Base-by-base conservation (phyloP, 2,888 invertebrate genomes). In the Alviniconcha strummeri region DNA sequence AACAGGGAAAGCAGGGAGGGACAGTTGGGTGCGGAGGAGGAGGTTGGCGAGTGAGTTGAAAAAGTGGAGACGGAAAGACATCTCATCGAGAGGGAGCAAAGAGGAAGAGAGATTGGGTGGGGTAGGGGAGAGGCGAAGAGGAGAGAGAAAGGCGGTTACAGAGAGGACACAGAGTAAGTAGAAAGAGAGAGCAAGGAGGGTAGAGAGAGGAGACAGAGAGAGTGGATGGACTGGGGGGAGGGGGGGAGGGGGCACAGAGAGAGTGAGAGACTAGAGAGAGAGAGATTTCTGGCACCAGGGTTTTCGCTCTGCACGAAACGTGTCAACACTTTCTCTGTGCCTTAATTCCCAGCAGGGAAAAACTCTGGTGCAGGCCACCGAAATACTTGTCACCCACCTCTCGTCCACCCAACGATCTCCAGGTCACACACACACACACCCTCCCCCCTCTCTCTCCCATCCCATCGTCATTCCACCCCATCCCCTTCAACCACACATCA, bases 91-190 rank as follows among this genome's bases (percentile, higher is more conserved):
- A 36, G 9, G n/a, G 17, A 36, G 17, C 9, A 72, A 36, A 72
- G 72, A 72, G 72, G 17, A n/a, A 17, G 72, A 72, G 72, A 72
- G 72, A 72, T 9, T 15, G 72, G 17, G 15, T 19, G 36, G 72
- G 17, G 72, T 19, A 5, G 17, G 72, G 9, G 72, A 72, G 72
- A 72, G 72, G 9, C 1, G 17, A n/a, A 17, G 72, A 72, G 54
- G 81, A n/a, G 19, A 80, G 52, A n/a, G 54, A 15, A 15, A 71
- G 55, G 52, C 9, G 17, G 36, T 1, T 5, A 81, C n/a, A 54
- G 81, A 54, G 9, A 17, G 5, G n/a, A 81, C 5, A 79, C n/a
- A 60, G 64, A 79, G 79, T 67, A 69, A 81, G 71, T 72, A 56
- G 54, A 57, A 64, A 64, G 64, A 81, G 55, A 81, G 64, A 81